Conservation (phyloP, 2,888 invertebrate genomes). For the Drosophila cracens region DNA sequence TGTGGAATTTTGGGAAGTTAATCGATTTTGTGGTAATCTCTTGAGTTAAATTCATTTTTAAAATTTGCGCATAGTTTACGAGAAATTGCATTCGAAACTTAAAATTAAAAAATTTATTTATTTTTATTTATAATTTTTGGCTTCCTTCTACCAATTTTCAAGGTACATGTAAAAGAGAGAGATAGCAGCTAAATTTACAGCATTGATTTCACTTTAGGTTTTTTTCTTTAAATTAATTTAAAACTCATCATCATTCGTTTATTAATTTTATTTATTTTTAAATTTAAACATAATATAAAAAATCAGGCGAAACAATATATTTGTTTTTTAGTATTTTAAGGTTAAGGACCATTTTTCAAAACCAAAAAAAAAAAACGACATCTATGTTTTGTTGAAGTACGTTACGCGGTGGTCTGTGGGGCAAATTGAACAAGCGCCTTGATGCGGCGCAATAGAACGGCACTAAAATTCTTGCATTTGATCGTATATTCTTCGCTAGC, state of each 20-base stretch:
- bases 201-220: background rate
- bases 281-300: background rate
- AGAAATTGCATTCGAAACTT: background rate
- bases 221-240: background rate
- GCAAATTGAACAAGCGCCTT: slow-evolving; percentile 93
- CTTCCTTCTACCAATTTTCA: background rate
- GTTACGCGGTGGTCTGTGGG: slow-evolving; percentile 74
- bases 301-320: background rate
- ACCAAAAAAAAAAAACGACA: background rate
- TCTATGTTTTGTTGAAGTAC: background rate
- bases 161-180: slow-evolving; percentile 4
- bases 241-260: background rate
- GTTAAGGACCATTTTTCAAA: background rate
- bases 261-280: background rate
- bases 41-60: background rate
- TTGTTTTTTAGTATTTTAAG: background rate
- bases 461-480: slow-evolving; percentile 89
- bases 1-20: background rate
- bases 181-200: background rate
- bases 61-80: background rate
- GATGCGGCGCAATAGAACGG: slow-evolving; percentile 91
- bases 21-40: background rate
- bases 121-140: background rate
- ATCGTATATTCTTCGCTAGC: slow-evolving; percentile 88
- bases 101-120: background rate